Evolutionary conservation across 2,113 vertebrate genomes (phyloP), one percentile per base, ranked within the genome.

Genomic region (Riparia riparia): DNA sequence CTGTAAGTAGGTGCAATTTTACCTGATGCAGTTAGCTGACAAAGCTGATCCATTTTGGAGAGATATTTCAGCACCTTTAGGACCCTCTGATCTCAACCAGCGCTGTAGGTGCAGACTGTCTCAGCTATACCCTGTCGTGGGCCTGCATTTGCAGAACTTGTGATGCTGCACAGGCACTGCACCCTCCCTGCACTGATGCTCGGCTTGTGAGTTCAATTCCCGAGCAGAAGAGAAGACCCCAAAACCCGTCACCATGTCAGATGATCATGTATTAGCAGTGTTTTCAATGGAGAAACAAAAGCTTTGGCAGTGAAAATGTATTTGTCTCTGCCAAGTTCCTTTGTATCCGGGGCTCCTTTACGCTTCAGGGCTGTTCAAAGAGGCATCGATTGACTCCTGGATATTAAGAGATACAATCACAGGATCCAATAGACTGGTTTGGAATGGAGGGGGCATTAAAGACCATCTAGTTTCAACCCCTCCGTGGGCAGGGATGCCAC

Each of bases 91-190:
- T 61, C 66, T 71, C 61, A 79, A 7, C 21, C 37, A 64, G 45
- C 0, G 0, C 58, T 65, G 54, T 16, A 12, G 12, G 45, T 63
- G n/a, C 56, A 50, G 47, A 25, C 17, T 29, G 21, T 37, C 31
- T 57, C 8, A 57, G 37, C 37, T 45, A 7, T 15, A 24, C 10
- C 37, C 14, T 12, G 3, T 12, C 0, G 0, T 49, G 73, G 29
- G 10, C 7, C 18, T 60, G 19, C 12, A 31, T 4, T 8, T 44
- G 21, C 31, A 42, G 53, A 29, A 3, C 17, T 12, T 3, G 0
- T 7, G 64, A 14, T 32, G 64, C 51, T 93, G 37, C 37, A 37
- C 0, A 0, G 71, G 28, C 2, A 2, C 29, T 74, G 37, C 32
- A 18, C 32, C 17, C 53, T 82, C 26, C 20, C 29, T 69, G 31